Base-by-base conservation (phyloP, 2,888 invertebrate genomes). In the Sturmia bella region DNA sequence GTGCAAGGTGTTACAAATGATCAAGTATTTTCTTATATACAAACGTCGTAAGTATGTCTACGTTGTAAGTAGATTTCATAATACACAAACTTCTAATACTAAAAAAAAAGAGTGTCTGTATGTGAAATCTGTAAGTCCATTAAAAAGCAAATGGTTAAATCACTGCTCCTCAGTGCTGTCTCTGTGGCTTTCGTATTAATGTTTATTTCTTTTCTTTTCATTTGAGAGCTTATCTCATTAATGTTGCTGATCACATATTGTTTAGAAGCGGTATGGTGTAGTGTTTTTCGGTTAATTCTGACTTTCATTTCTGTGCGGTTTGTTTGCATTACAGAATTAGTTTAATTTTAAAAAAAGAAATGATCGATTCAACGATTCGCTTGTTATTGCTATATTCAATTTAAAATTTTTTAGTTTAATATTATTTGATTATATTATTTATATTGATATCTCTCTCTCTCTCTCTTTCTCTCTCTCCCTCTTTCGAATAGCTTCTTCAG, bases 241-340 rank as follows among this genome's bases (percentile, higher is more conserved):
- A 82, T 82, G 74, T 74, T 82, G 39, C 81, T 74, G 81, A 82
- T 74, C 81, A 78, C 81, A 81, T 77, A 64, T 77, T 69, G 63
- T 69, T 77, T 15, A 59, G 19, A 74, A 69, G 43, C 63, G 45
- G 77, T 66, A 52, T 32, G 69, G 61, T 63, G 32, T 70, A 15
- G 37, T 17, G 21, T 21, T 5, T 48, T 54, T 19, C 21, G 32
- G 13, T 12, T 64, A n/a, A 37, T 39, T 66, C 21, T 57, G 43
- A 9, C 24, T 63, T n/a, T 64, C 64, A 17, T 0, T 63, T 45
- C 41, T 15, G 17, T 15, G 15, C 5, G 3, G n/a, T 43, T 43
- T 15, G 24, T 43, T 43, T 43, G 13, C 12, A 17, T 41, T 24
- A 9, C 2, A 27, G 3, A 54, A n/a, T 27, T 27, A 43, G 15